These are phyloP conservation scores for Tyrannus savana DNA, from an alignment of 2,113 vertebrate genomes.

Conservation along the genomic window DNA sequence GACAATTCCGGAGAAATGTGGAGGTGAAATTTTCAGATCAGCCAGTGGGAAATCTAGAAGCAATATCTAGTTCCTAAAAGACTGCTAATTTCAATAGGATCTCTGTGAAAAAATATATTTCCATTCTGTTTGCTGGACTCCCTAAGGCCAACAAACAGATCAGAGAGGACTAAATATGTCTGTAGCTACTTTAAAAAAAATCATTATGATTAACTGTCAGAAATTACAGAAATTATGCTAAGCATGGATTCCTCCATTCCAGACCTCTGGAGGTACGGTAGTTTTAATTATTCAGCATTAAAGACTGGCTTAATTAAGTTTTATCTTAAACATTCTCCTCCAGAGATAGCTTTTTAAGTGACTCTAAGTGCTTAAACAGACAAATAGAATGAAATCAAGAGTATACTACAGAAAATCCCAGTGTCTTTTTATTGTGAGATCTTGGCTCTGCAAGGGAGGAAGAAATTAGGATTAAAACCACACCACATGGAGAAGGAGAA, in stretches of 20 bases:
- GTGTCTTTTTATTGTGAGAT: not conserved
- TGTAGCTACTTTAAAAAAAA: not conserved
- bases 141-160: not conserved
- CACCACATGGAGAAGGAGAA: not conserved
- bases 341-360: not conserved
- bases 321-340: not conserved
- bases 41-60: not conserved
- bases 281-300: constrained; percentile 1
- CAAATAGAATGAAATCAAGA: not conserved
- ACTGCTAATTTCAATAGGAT: not conserved
- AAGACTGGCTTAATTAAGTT: not conserved
- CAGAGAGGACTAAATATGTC: not conserved
- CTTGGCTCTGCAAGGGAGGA: not conserved
- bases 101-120: not conserved
- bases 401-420: not conserved
- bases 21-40: not conserved
- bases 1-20: not conserved
- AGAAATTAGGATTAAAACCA: not conserved
- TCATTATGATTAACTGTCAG: not conserved
- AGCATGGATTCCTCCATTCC: not conserved
- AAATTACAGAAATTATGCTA: not conserved
- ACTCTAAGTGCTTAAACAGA: not conserved
- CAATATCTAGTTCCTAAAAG: not conserved
- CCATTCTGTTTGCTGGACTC: not conserved
- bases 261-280: not conserved